Conservation (phyloP, 1,140 invertebrate genomes). For the Caenorhabditis inopinata region DNA sequence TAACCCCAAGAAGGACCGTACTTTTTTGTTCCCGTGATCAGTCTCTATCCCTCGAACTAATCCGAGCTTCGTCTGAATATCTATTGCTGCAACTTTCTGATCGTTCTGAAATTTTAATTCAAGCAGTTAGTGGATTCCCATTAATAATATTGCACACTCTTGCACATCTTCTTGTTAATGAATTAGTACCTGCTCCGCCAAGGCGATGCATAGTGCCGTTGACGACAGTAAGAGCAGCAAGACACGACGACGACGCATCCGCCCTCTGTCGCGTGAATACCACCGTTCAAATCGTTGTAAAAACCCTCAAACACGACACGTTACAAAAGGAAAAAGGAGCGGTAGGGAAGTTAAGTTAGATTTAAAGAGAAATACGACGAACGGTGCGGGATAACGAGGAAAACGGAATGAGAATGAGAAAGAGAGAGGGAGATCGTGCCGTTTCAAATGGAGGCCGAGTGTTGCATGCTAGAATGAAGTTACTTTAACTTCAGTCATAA, state of each 20-base stretch:
- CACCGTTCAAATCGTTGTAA: conserved; percentile 8
- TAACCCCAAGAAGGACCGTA: conserved; percentile 57
- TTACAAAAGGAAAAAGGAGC: background rate
- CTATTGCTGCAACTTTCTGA: conserved; percentile 38
- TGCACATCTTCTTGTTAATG: background rate
- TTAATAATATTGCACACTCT: background rate
- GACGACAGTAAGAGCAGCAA: conserved; percentile 14
- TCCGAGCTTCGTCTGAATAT: conserved; percentile 52
- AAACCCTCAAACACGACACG: conserved; percentile 25
- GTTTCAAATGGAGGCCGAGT: background rate
- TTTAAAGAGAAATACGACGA: background rate
- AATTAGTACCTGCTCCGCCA: conserved; percentile 10
- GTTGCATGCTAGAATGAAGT: background rate
- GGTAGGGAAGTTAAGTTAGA: too few species aligned
- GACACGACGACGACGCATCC: conserved; percentile 30
- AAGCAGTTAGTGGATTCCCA: background rate
- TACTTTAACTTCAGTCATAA: background rate
- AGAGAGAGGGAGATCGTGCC: background rate
- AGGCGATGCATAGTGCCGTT: background rate
- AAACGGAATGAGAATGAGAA: background rate
- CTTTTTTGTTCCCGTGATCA: conserved; percentile 60
- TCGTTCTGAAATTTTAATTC: background rate
- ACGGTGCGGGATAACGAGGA: background rate
- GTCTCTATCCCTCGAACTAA: conserved; percentile 57
- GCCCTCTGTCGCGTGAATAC: background rate